Percentiles rank a stretch among this genome's conserved stretches.
These are phyloP conservation scores for Microcebus jonahi DNA, from an alignment of 2,113 vertebrate genomes.

Conservation along the genomic window DNA sequence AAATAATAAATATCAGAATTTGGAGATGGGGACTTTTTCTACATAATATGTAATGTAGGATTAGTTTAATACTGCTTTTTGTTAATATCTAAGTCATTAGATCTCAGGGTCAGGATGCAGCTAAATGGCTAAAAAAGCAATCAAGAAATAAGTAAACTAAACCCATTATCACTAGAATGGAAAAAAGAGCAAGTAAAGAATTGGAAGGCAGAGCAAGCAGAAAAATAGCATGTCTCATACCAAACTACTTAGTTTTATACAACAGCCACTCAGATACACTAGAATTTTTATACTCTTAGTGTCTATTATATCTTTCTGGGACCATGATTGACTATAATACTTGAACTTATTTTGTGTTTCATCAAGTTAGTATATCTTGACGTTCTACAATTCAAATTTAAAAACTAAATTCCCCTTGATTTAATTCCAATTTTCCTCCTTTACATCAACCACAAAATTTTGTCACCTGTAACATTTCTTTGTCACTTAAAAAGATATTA, in stretches of 20 bases:
- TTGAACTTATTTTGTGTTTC: background rate
- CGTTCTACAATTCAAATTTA: conserved; percentile 18
- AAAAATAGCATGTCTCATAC: background rate
- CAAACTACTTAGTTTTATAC: background rate
- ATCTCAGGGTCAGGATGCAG: background rate
- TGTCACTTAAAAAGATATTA: background rate
- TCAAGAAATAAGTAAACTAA: conserved; percentile 1
- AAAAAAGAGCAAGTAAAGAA: background rate
- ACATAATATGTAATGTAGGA: background rate
- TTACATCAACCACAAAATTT: background rate
- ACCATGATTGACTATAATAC: background rate
- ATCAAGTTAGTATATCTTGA: background rate
- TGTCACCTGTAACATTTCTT: background rate
- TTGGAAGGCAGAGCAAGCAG: background rate
- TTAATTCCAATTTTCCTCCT: background rate
- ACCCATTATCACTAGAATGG: background rate
- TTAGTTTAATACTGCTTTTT: background rate
- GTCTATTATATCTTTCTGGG: background rate
- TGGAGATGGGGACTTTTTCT: background rate
- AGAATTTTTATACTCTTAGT: background rate
- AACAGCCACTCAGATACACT: background rate
- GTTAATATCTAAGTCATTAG: background rate
- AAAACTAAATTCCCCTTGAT: background rate
- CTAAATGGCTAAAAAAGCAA: background rate
- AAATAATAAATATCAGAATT: background rate